These are phyloP conservation scores for Geophilus truncorum DNA, from an alignment of 2,888 invertebrate genomes.

Conservation along the genomic window DNA sequence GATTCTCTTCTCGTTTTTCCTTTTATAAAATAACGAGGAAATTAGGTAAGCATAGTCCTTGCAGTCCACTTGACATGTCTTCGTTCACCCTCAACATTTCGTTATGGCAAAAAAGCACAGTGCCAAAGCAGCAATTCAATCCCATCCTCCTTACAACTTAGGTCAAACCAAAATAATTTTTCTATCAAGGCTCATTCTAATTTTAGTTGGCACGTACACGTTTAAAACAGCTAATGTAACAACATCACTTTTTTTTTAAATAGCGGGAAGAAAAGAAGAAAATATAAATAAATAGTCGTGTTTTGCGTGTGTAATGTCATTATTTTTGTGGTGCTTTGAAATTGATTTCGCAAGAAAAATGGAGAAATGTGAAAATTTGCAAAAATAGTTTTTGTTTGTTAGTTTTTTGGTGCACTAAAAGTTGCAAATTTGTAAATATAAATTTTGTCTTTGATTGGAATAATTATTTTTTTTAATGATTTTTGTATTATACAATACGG, in stretches of 20 bases:
- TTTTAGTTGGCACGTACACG: not conserved
- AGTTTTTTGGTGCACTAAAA: no score
- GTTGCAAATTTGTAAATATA: no score
- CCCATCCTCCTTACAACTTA: not conserved
- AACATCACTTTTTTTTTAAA: no score
- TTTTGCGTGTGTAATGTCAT: not conserved
- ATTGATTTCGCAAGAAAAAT: no score
- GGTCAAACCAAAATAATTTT: conserved; percentile 5
- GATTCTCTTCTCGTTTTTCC: not conserved
- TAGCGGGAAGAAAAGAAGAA: not conserved
- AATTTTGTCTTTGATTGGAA: no score
- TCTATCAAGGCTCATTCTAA: not conserved
- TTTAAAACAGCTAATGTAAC: not conserved
- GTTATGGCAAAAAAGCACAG: not conserved
- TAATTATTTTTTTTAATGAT: no score
- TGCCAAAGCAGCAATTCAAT: not conserved
- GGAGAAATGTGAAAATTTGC: no score
- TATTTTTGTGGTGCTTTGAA: no score
- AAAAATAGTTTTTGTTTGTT: no score
- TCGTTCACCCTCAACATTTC: not conserved
- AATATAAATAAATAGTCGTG: not conserved
- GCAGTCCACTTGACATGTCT: not conserved
- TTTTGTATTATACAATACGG: no score
- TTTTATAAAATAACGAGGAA: not conserved
- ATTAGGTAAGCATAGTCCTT: not conserved